A percentile compares a stretch with the other conserved stretches of the same genome.
Conservation (phyloP, 2,888 invertebrate species). For the Pocota personata region DNA sequence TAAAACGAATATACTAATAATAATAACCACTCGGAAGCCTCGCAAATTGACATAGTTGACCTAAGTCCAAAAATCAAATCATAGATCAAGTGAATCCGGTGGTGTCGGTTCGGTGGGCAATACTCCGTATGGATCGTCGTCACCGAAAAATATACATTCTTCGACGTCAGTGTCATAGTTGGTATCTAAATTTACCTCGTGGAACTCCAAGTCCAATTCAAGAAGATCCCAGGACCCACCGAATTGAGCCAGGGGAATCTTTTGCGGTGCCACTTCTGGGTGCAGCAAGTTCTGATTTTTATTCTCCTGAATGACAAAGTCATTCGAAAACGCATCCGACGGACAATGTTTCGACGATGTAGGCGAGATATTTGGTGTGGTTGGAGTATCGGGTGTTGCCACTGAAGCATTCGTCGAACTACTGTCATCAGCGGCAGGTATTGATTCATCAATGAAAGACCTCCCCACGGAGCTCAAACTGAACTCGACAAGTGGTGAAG, state of each 20-base stretch:
- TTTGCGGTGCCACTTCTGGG: slow-evolving; percentile 18
- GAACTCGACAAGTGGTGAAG: slow-evolving; percentile 80
- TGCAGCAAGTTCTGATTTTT: slow-evolving; percentile 32
- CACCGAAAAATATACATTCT: slow-evolving; percentile 85
- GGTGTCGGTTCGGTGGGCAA: slow-evolving; percentile 86
- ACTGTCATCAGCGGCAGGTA: slow-evolving; percentile 64
- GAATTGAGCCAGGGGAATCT: slow-evolving; percentile 80
- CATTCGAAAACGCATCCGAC: slow-evolving; percentile 86
- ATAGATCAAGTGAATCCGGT: slow-evolving; percentile 83
- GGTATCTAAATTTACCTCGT: slow-evolving; percentile 86
- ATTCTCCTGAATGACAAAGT: slow-evolving; percentile 83
- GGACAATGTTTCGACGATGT: slow-evolving; percentile 80
- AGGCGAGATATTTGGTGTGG: slow-evolving; percentile 85
- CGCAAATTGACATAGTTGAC: neutral
- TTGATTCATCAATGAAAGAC: slow-evolving; percentile 81
- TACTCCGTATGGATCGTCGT: slow-evolving; percentile 85
- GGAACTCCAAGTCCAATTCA: slow-evolving; percentile 86
- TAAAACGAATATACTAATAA: neutral
- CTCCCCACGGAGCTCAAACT: slow-evolving; percentile 82
- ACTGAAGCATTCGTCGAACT: slow-evolving; percentile 77
- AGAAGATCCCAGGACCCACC: slow-evolving; percentile 87
- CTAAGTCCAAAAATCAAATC: slow-evolving; percentile 80
- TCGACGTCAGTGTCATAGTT: slow-evolving; percentile 86
- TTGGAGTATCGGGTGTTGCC: slow-evolving; percentile 87
- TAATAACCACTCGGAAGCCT: neutral